A percentile compares a stretch with the other conserved stretches of the same genome.
phyloP scores from a whole-genome alignment of 2,113 vertebrate species.

The Bombycilla garrulus region DNA sequence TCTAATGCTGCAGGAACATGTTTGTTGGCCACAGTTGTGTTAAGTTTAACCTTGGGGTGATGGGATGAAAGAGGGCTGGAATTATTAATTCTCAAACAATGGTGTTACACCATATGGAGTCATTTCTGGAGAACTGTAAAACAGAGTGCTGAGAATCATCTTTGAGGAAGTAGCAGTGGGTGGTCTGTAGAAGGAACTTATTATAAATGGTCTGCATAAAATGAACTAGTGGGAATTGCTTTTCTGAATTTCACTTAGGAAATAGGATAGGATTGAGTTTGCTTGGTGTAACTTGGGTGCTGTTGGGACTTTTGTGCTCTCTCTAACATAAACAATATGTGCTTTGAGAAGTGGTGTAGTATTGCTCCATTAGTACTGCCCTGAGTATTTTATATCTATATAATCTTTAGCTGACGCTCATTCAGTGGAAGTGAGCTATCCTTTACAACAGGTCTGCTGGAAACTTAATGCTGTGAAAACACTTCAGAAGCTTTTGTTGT shows the following conservation, averaged over 20 bases:
- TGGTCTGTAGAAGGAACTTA: constrained; percentile 32
- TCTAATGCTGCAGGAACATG: neutral
- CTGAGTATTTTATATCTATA: neutral
- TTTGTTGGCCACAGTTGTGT: neutral
- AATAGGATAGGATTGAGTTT: neutral
- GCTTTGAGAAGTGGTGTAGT: neutral
- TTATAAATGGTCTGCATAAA: neutral
- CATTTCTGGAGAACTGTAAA: neutral
- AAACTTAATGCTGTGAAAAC: neutral
- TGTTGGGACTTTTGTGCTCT: neutral
- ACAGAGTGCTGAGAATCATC: neutral
- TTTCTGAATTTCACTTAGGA: neutral
- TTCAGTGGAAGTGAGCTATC: neutral
- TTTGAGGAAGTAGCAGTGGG: constrained; percentile 41
- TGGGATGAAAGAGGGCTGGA: neutral
- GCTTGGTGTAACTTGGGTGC: neutral
- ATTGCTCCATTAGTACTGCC: neutral
- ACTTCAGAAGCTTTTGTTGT: neutral
- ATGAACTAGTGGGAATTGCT: neutral
- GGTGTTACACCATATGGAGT: neutral
- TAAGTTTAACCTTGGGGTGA: neutral
- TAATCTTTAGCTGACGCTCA: neutral
- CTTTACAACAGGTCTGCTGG: neutral
- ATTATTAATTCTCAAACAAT: neutral
- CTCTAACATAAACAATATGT: neutral